These are phyloP conservation scores for Slavum lentiscoides DNA, from an alignment of 2,888 invertebrate genomes.

Conservation along the genomic window DNA sequence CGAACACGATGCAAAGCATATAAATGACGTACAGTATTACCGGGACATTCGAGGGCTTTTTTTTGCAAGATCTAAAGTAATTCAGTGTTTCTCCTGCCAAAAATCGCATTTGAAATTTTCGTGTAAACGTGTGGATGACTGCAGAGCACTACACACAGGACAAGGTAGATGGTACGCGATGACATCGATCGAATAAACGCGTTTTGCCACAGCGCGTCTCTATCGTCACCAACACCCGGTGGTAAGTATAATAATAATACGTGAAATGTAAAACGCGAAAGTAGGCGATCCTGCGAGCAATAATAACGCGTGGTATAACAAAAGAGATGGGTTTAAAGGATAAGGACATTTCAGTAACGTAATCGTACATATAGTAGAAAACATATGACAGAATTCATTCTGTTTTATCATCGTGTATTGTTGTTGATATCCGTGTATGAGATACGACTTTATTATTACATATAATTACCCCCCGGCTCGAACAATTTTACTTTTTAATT, in stretches of 20 bases:
- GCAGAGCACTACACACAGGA: neutral
- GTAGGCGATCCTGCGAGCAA: too few relatives aligned
- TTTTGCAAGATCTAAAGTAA: neutral
- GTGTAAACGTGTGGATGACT: slow-evolving; percentile 19
- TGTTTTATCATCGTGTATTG: too few relatives aligned
- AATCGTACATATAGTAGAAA: too few relatives aligned
- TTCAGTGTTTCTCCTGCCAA: neutral
- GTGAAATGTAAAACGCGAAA: slow-evolving; percentile 3
- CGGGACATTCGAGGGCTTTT: neutral
- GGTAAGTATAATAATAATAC: neutral
- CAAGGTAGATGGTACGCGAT: too few relatives aligned
- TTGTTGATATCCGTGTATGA: too few relatives aligned
- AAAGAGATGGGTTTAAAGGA: neutral
- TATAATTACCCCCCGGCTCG: too few relatives aligned
- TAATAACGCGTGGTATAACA: too few relatives aligned
- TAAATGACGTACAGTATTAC: neutral
- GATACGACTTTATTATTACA: too few relatives aligned
- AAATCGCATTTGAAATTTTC: slow-evolving; percentile 26
- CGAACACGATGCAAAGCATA: neutral
- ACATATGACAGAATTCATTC: too few relatives aligned
- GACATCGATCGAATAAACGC: slow-evolving; percentile 23
- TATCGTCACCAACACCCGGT: slow-evolving; percentile 8
- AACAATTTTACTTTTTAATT: too few relatives aligned
- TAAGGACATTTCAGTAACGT: too few relatives aligned
- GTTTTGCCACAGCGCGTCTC: neutral